Percentiles rank a stretch among this genome's conserved stretches.
Conservation (phyloP, 1,140 invertebrate species). For the Bombus vancouverensis region DNA sequence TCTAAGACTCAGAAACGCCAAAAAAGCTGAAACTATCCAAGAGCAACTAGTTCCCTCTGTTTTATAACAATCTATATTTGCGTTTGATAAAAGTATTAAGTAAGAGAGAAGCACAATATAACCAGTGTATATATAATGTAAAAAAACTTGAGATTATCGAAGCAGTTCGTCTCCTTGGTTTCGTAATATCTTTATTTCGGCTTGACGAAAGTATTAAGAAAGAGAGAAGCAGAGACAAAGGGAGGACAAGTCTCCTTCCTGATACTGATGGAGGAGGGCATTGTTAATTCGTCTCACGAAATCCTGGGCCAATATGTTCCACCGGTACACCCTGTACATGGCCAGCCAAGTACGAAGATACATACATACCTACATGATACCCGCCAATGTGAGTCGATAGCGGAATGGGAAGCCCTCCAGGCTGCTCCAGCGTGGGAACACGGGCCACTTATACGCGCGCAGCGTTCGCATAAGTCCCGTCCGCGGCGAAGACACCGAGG, state of each 20-base stretch:
- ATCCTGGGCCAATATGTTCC: conserved; percentile 68
- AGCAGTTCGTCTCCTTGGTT: too few species aligned
- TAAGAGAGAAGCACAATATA: not conserved
- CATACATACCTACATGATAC: conserved; percentile 77
- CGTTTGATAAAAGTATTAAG: not conserved
- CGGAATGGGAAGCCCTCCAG: conserved; percentile 79
- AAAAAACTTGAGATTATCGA: not conserved
- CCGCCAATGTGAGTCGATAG: conserved; percentile 76
- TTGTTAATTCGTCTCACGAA: conserved; percentile 70
- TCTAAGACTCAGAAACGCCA: too few species aligned
- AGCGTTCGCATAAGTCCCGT: conserved; percentile 70
- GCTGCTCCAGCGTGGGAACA: conserved; percentile 81
- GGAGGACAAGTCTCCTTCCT: not conserved
- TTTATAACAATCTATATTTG: not conserved
- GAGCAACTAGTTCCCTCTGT: too few species aligned
- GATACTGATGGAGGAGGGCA: conserved; percentile 1
- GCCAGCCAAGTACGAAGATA: conserved; percentile 70
- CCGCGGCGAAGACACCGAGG: conserved; percentile 58
- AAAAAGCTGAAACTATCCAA: too few species aligned
- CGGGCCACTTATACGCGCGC: conserved; percentile 70
- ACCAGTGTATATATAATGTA: too few species aligned
- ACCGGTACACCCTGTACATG: conserved; percentile 76
- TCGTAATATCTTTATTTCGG: not conserved
- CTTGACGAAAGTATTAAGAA: not conserved
- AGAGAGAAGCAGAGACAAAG: not conserved